These are phyloP conservation scores for Selenia dentaria DNA, from an alignment of 2,888 invertebrate species.

Conservation along the genomic window DNA sequence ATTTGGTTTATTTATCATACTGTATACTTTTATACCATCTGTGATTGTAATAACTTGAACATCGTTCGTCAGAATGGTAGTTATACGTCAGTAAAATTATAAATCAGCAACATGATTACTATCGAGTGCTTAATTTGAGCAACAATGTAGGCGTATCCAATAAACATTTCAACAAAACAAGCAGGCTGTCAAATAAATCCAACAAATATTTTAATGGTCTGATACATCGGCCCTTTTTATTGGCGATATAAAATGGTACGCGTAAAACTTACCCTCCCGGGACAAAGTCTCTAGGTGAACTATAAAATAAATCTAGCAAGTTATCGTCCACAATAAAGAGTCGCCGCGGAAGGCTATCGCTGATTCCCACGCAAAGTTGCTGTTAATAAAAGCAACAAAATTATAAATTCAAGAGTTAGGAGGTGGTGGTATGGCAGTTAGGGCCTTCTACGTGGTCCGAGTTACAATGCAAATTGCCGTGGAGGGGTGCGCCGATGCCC, in stretches of 20 bases:
- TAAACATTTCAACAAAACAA: constrained; percentile 75
- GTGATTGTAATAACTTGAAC: constrained; percentile 35
- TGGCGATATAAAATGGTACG: constrained; percentile 69
- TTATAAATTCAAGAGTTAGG: constrained; percentile 84
- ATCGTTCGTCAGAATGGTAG: constrained; percentile 29
- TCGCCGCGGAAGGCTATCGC: constrained; percentile 79
- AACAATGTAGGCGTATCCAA: constrained; percentile 70
- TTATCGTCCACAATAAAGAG: constrained; percentile 81
- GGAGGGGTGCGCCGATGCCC: constrained; percentile 82
- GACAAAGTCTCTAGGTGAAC: constrained; percentile 72
- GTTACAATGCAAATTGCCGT: constrained; percentile 84
- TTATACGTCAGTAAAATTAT: constrained; percentile 31
- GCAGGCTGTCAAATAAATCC: constrained; percentile 77
- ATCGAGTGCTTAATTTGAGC: constrained; percentile 65
- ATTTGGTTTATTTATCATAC: background rate
- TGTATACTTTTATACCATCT: constrained; percentile 36
- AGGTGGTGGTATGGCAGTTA: constrained; percentile 81
- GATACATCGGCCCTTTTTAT: constrained; percentile 77
- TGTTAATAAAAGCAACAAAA: constrained; percentile 84
- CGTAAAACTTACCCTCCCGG: constrained; percentile 54
- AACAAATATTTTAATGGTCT: constrained; percentile 79
- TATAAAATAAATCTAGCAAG: constrained; percentile 83
- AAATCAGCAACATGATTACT: constrained; percentile 48
- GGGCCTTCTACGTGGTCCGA: constrained; percentile 82
- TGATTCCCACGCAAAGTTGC: constrained; percentile 83